Evolutionary conservation across 2,888 invertebrate species (phyloP), one percentile per base, ranked within the genome.

Genomic region (Lymantria dispar): DNA sequence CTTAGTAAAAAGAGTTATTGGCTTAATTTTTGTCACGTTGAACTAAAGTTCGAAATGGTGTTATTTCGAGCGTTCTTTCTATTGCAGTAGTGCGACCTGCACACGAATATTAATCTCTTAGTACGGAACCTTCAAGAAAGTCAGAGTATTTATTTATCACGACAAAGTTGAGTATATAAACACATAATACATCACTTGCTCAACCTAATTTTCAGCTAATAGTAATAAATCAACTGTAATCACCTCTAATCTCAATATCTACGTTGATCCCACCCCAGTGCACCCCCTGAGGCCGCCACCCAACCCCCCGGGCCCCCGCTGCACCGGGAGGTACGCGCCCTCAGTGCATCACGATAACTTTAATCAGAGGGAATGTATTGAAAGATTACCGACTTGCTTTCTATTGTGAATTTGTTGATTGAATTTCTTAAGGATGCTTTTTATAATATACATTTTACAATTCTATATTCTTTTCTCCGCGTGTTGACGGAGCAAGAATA

Each of bases 301-400:
- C n/a, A n/a, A n/a, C n/a, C n/a, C n/a, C 30, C 22, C 10, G 10
- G 8, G 3, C 48, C 14, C 42, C 43, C 36, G 30, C 14, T 45
- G 48, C 48, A 48, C 29, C 33, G 47, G 51, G 51, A 30, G 43
- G 50, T 15, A 14, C 33, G 37, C 36, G 43, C 50, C 46, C 46
- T 42, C 42, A 12, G 22, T 46, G 48, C 48, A 48, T 39, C 50
- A 47, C 53, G 68, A 64, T 67, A 58, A 69, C 52, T 60, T 64
- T 60, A 68, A 69, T 67, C 70, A 62, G 52, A 59, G 48, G 48
- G 56, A 64, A 59, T 69, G 68, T 60, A 67, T 64, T 64, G 58
- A 59, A 64, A 62, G 60, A 69, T 60, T 59, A 54, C 44, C 39
- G 12, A 15, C 14, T 44, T 7, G 48, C 38, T 45, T 44, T 47